Conservation (phyloP, 2,888 invertebrate species). For the Orthonevra nobilis region DNA sequence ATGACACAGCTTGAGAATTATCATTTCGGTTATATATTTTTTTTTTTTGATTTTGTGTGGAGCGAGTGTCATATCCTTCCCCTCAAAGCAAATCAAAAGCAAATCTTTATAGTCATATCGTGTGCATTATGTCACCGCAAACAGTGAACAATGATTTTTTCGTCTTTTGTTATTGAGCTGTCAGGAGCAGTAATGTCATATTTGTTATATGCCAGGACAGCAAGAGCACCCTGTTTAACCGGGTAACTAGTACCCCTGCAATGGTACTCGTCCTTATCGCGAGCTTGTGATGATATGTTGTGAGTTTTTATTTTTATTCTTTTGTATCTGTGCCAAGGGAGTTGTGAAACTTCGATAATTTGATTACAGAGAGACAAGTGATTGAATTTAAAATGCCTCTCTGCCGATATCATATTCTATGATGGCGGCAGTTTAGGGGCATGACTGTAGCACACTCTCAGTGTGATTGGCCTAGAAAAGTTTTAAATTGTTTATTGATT, state of each 20-base stretch:
- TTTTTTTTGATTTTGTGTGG: conserved; percentile 54
- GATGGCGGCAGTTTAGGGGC: not conserved
- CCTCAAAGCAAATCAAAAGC: not conserved
- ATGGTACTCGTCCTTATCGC: conserved; percentile 4
- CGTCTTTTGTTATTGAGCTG: conserved; percentile 59
- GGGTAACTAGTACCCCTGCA: conserved; percentile 40
- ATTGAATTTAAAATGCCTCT: conserved; percentile 57
- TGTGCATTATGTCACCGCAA: conserved; percentile 66
- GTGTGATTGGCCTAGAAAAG: conserved; percentile 48
- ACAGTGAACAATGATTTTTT: conserved; percentile 48
- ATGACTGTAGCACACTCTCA: too few relatives aligned
- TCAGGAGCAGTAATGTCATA: conserved; percentile 65
- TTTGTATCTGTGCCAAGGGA: conserved; percentile 17
- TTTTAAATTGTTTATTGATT: conserved; percentile 68
- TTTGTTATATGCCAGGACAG: conserved; percentile 11
- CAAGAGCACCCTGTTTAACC: conserved; percentile 48
- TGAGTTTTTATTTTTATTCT: conserved; percentile 2
- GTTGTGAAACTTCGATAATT: conserved; percentile 62
- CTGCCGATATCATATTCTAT: not conserved
- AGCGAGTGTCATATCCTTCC: conserved; percentile 53
- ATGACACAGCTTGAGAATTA: conserved; percentile 68
- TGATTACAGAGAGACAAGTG: conserved; percentile 64
- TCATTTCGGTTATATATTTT: too few relatives aligned
- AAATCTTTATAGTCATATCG: conserved; percentile 62
- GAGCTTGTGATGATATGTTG: conserved; percentile 31